A percentile compares a stretch with the other conserved stretches of the same genome.
Conservation (phyloP, 2,888 invertebrate species). For the Ochlodes sylvanus region DNA sequence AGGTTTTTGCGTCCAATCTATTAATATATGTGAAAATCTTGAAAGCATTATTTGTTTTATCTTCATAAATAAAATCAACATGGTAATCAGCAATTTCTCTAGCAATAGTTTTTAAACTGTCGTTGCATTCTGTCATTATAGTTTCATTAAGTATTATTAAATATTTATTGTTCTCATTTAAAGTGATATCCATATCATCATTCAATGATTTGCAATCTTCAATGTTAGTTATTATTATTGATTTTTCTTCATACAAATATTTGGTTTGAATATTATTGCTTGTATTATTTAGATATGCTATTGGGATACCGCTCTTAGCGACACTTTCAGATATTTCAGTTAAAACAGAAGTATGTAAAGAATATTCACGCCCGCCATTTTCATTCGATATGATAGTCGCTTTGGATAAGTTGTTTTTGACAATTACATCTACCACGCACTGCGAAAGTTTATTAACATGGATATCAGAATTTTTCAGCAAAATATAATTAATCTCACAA, state of each 20-base stretch:
- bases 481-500: constrained; percentile 6
- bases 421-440: constrained; percentile 16
- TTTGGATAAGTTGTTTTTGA: constrained; percentile 12
- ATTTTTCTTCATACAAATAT: constrained; percentile 36
- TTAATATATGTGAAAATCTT: constrained; percentile 53
- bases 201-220: constrained; percentile 45
- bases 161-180: constrained; percentile 50
- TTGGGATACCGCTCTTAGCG: constrained; percentile 34
- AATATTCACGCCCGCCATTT: background rate
- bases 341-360: background rate
- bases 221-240: constrained; percentile 49
- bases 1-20: constrained; percentile 53
- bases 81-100: constrained; percentile 45
- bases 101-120: background rate
- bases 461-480: background rate
- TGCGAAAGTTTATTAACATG: background rate
- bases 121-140: background rate
- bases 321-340: constrained; percentile 16
- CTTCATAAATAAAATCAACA: constrained; percentile 53
- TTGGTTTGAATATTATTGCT: constrained; percentile 36
- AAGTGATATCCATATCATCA: constrained; percentile 40
- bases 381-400: constrained; percentile 26
- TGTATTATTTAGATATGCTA: constrained; percentile 28
- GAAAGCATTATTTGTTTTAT: constrained; percentile 35
- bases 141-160: constrained; percentile 50